Evolutionary conservation across 2,888 invertebrate species (phyloP).

Genomic region (Acanthacorydalis orientalis): DNA sequence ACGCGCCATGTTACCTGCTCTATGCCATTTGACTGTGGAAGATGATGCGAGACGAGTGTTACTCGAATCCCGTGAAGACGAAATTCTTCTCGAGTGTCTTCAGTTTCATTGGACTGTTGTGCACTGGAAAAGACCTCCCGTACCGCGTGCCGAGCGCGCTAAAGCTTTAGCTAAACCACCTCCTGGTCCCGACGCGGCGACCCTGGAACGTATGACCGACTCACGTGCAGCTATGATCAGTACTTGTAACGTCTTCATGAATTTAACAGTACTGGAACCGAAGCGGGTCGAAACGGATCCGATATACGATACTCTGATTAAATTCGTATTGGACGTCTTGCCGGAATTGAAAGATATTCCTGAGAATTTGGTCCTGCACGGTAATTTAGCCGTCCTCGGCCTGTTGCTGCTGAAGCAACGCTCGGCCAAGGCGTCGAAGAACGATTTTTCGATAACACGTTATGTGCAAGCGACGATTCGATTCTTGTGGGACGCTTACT

Average conservation of each 20-base stretch:
- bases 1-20: constrained; percentile 68
- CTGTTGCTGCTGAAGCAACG: constrained; percentile 69
- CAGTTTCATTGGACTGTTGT: constrained; percentile 77
- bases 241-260: constrained; percentile 83
- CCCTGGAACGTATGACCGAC: constrained; percentile 68
- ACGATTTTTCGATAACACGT: constrained; percentile 75
- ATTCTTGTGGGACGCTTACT: constrained; percentile 86
- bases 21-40: constrained; percentile 84
- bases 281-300: constrained; percentile 64
- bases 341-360: constrained; percentile 70
- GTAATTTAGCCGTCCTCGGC: constrained; percentile 70
- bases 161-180: constrained; percentile 61
- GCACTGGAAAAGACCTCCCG: constrained; percentile 64
- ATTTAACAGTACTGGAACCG: constrained; percentile 74
- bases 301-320: constrained; percentile 61
- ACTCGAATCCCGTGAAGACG: constrained; percentile 60
- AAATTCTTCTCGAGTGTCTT: constrained; percentile 60
- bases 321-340: constrained; percentile 70
- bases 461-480: constrained; percentile 79
- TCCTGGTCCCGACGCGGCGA: constrained; percentile 53
- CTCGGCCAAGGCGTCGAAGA: constrained; percentile 66
- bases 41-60: constrained; percentile 71
- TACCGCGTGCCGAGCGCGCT: constrained; percentile 63
- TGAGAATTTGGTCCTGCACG: constrained; percentile 71
- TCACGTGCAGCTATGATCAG: constrained; percentile 74